Base-by-base conservation (phyloP, 2,113 vertebrate species). In the Mus pahari region DNA sequence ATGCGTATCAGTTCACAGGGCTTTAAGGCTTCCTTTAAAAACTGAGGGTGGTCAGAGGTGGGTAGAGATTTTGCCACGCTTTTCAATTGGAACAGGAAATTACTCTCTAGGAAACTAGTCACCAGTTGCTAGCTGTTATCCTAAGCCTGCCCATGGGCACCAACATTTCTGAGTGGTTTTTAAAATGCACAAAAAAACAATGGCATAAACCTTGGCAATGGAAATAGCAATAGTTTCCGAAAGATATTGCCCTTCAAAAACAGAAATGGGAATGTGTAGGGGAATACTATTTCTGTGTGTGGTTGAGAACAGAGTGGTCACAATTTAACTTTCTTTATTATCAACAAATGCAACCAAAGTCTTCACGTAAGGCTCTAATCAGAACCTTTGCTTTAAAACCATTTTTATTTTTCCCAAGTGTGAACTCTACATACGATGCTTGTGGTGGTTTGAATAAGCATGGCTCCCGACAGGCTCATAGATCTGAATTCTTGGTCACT, bases 131-230 rank as follows among this genome's bases (percentile, higher is more conserved):
- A 71, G 11, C 12, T 45, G 24, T 75, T 28, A 78, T 28, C 42
- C n/a, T 64, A 92, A 95, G 24, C 39, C 26, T 94, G 39, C 31
- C 7, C 14, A 68, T 83, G 77, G 70, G 39, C 24, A 33, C 5
- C 68, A 70, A 11, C 33, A 62, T 89, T 87, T 95, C 13, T 60
- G 86, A 3, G 10, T 94, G 75, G 36, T 53, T 68, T 92, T 95
- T 86, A 95, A 96, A 94, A 79, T 88, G 31, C 22, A 58, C 84
- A 74, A 89, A 55, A n/a, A 90, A 89, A 9, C 39, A 42, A 71
- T 60, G 26, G 33, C 19, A 87, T 3, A 33, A 22, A 55, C 13
- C 5, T 82, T 24, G 26, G 17, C 9, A 26, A 22, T 12, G 33
- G 14, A 28, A 89, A 39, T 58, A 22, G 5, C 2, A 48, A 1